A percentile compares a stretch with the other conserved stretches of the same genome.
Evolutionary conservation across 64 coral and sea anemone genomes (phyloP).

Genomic region (Stichodactyla mertensii): DNA sequence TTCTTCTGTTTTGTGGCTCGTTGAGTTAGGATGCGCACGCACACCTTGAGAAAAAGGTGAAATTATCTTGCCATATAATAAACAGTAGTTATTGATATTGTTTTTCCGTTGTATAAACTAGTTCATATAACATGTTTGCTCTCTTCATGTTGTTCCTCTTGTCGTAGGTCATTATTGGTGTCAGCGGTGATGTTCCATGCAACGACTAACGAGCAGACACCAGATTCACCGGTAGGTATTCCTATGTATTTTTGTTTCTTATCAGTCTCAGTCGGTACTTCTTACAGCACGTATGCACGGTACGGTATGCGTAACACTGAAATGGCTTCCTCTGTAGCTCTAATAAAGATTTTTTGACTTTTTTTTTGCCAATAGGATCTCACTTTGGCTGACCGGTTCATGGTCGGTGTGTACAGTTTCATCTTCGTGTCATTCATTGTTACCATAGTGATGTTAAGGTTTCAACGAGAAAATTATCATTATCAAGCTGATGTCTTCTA

Average conservation of each 20-base stretch:
- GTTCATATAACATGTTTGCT: too few relatives aligned
- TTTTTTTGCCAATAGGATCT: slow-evolving; percentile 46
- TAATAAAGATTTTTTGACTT: background rate
- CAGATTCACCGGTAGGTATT: slow-evolving; percentile 77
- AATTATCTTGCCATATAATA: too few relatives aligned
- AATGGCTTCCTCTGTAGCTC: too few relatives aligned
- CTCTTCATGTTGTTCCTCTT: background rate
- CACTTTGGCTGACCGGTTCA: slow-evolving; percentile 93
- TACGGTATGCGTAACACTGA: too few relatives aligned
- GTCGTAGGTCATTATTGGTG: slow-evolving; percentile 68
- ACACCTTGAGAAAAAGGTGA: too few relatives aligned
- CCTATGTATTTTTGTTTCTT: background rate
- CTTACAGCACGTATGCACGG: too few relatives aligned
- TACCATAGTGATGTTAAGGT: slow-evolving; percentile 89
- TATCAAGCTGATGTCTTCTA: slow-evolving; percentile 88
- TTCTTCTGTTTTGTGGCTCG: too few relatives aligned
- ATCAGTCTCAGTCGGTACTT: too few relatives aligned
- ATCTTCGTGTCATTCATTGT: slow-evolving; percentile 98
- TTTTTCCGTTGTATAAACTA: background rate
- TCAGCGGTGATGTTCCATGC: slow-evolving; percentile 99
- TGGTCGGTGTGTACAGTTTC: slow-evolving; percentile 98
- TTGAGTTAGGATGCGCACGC: too few relatives aligned
- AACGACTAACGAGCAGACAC: slow-evolving; percentile 91
- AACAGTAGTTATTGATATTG: background rate
- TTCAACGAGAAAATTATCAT: slow-evolving; percentile 81